Conservation (phyloP, 23 tunicate genomes). For the Corella eumyota region DNA sequence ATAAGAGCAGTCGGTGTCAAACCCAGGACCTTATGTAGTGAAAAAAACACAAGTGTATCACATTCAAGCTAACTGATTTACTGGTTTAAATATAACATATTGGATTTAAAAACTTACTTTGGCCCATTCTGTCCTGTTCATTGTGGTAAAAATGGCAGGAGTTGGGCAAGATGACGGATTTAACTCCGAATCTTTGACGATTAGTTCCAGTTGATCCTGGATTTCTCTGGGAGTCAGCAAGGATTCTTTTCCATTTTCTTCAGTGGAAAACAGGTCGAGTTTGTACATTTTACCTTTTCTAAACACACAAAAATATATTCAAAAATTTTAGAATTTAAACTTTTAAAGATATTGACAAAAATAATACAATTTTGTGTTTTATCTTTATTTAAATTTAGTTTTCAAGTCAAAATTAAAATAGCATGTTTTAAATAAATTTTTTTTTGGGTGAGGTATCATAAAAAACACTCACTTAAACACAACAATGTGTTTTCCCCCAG, state of each 20-base stretch:
- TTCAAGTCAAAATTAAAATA: neutral
- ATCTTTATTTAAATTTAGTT: neutral
- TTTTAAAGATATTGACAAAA: neutral
- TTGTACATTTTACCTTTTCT: constrained; percentile 74
- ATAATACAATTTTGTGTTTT: neutral
- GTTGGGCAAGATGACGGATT: constrained; percentile 4
- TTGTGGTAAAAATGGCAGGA: constrained; percentile 63
- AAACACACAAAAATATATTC: constrained; percentile 1
- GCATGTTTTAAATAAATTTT: neutral
- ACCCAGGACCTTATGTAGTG: too few relatives aligned
- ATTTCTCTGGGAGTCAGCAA: constrained; percentile 75
- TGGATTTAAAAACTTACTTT: constrained; percentile 14
- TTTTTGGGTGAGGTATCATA: too few relatives aligned
- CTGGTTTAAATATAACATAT: too few relatives aligned
- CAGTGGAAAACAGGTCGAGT: constrained; percentile 23
- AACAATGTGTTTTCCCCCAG: constrained; percentile 43
- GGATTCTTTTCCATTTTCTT: constrained; percentile 26
- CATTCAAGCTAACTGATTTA: too few relatives aligned
- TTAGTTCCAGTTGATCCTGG: constrained; percentile 52
- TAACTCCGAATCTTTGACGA: constrained; percentile 28
- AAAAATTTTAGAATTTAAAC: neutral
- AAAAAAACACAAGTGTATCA: too few relatives aligned
- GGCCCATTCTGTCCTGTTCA: constrained; percentile 65
- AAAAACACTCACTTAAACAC: constrained; percentile 46
- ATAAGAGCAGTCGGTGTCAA: too few relatives aligned